A percentile compares a stretch with the other conserved stretches of the same genome.
Evolutionary conservation across 1,140 invertebrate species (phyloP).

Genomic region (Fopius arisanus): DNA sequence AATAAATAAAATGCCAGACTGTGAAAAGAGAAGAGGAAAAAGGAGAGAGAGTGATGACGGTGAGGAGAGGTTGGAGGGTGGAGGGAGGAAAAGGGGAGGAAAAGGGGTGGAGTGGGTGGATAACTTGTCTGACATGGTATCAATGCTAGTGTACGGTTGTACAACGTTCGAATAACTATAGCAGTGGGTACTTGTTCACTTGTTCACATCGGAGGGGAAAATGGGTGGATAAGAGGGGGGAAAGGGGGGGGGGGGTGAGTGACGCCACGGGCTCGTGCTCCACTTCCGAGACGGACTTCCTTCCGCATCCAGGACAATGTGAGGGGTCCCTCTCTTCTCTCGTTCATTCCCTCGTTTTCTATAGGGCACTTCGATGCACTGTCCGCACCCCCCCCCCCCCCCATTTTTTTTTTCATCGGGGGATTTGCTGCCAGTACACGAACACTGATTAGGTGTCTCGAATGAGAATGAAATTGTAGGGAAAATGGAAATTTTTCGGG

Average conservation of each 20-base stretch:
- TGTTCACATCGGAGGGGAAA: constrained; percentile 31
- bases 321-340: constrained; percentile 9
- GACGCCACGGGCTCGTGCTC: neutral
- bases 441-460: too few species aligned
- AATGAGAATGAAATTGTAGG: too few species aligned
- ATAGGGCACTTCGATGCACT: too few species aligned
- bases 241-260: neutral
- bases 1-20: neutral
- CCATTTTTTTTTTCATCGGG: too few species aligned
- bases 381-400: too few species aligned
- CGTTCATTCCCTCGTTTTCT: neutral
- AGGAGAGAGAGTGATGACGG: too few species aligned
- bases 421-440: too few species aligned
- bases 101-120: neutral
- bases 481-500: too few species aligned
- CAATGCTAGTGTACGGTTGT: neutral
- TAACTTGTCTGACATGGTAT: neutral
- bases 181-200: neutral
- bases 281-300: constrained; percentile 35
- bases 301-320: constrained; percentile 27
- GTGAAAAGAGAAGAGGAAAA: neutral
- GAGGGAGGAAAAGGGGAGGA: neutral
- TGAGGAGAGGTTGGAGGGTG: too few species aligned
- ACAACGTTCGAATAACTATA: neutral
- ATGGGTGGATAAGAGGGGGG: too few species aligned